Base-by-base conservation (phyloP, 2,888 invertebrate species). In the Sepioteuthis lessoniana region DNA sequence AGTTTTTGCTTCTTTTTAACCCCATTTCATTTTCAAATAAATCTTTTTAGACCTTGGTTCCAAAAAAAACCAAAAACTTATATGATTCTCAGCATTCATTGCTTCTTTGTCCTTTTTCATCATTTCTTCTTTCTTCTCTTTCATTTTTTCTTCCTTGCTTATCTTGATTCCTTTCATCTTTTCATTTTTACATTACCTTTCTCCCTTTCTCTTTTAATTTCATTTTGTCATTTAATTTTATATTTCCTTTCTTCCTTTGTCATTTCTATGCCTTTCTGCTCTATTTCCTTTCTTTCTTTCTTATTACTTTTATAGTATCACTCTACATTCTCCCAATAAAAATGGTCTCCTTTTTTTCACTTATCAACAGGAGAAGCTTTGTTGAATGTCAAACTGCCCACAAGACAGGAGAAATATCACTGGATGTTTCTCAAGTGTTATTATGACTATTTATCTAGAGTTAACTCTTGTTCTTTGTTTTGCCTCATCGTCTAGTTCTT, bases 11-110 rank as follows among this genome's bases (percentile, higher is more conserved):
- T 35, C 76, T 76, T 76, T n/a, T 76, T n/a, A 76, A 76, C n/a
- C n/a, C 76, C n/a, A n/a, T 76, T n/a, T 76, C n/a, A 76, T n/a
- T 76, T 76, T n/a, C n/a, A 76, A 76, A n/a, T 76, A 76, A 76
- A 76, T 76, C 76, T 16, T n/a, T 76, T 76, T 35, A n/a, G 13
- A 35, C 19, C 13, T 1, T n/a, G n/a, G n/a, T 76, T 76, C 13
- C 13, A 76, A n/a, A 19, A 16, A n/a, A 35, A 76, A n/a, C n/a
- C n/a, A n/a, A 35, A n/a, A n/a, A 76, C 10, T 13, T 35, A 35
- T n/a, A n/a, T 5, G 16, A 76, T 10, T 76, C 25, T 35, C n/a
- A 76, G 19, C n/a, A 76, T n/a, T 76, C n/a, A 13, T 10, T n/a
- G 16, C n/a, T 76, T 76, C n/a, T 16, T 60, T 60, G 4, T 0